Percentiles rank a stretch among this genome's conserved stretches.
Evolutionary conservation across 2,797 vertebrate species (phyloP).

Genomic region (Labroides dimidiatus): DNA sequence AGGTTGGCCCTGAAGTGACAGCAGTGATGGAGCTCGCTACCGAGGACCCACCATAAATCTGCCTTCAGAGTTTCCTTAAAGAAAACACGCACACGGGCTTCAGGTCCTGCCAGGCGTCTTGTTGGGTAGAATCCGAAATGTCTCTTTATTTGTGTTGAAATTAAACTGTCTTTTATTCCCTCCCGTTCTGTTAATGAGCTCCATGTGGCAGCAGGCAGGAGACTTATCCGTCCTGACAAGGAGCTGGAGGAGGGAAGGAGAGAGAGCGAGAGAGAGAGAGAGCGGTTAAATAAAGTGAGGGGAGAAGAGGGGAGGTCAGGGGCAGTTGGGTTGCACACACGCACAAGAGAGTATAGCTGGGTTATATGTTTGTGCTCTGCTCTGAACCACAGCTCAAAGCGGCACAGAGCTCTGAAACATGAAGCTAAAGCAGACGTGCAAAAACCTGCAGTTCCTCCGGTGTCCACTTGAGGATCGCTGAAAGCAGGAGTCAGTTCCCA

Average conservation of each 20-base stretch:
- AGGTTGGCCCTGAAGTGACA: conserved; percentile 75
- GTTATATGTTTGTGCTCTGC: conserved; percentile 26
- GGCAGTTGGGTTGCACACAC: conserved; percentile 24
- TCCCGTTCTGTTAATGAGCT: conserved; percentile 76
- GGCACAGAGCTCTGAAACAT: background rate
- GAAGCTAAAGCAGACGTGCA: background rate
- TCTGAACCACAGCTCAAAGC: conserved; percentile 14
- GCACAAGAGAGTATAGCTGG: background rate
- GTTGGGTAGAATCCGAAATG: conserved; percentile 77
- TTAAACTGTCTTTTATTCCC: conserved; percentile 79
- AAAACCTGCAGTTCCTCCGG: background rate
- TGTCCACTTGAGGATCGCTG: background rate
- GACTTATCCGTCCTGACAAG: conserved; percentile 74
- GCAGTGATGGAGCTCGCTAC: conserved; percentile 68
- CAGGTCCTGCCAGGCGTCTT: conserved; percentile 70
- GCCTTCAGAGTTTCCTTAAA: conserved; percentile 63
- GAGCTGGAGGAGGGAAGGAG: conserved; percentile 63
- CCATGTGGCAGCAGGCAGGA: conserved; percentile 78
- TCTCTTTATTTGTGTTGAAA: conserved; percentile 85
- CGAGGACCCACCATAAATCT: conserved; percentile 72
- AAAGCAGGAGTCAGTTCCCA: background rate
- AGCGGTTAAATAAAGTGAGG: conserved; percentile 58
- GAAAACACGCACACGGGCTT: conserved; percentile 74
- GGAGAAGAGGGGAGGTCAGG: conserved; percentile 57
- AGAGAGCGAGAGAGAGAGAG: conserved; percentile 33